phyloP scores from a whole-genome alignment of 2,888 invertebrate genomes.

The Lymantria dispar region DNA sequence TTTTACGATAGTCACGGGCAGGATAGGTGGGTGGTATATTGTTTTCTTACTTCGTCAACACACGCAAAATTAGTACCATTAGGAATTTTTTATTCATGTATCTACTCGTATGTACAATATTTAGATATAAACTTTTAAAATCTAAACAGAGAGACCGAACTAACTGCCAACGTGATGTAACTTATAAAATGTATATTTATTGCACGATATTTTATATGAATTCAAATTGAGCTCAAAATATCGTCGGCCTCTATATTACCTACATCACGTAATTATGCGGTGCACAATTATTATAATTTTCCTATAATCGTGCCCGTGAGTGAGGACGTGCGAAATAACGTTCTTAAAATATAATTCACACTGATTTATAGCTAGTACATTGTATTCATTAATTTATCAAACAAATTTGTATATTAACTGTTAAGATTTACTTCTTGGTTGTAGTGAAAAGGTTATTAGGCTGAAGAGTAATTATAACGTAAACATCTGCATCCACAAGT shows the following conservation, averaged over 20 bases:
- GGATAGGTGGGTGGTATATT: too few relatives aligned
- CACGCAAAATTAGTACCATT: too few relatives aligned
- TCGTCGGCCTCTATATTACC: slow-evolving; percentile 65
- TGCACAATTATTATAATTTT: slow-evolving; percentile 81
- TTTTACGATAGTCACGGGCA: too few relatives aligned
- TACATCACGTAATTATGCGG: slow-evolving; percentile 72
- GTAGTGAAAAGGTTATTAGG: slow-evolving; percentile 71
- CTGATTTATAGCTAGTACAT: slow-evolving; percentile 66
- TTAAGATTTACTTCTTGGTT: slow-evolving; percentile 29
- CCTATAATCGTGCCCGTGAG: slow-evolving; percentile 75
- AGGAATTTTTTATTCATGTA: too few relatives aligned
- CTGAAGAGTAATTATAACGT: slow-evolving; percentile 65
- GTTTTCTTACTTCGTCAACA: too few relatives aligned
- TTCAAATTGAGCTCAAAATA: slow-evolving; percentile 74
- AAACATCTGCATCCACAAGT: slow-evolving; percentile 73
- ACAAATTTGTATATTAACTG: slow-evolving; percentile 34
- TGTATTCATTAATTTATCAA: slow-evolving; percentile 54
- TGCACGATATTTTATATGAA: slow-evolving; percentile 79
- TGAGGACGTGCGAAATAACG: slow-evolving; percentile 79
- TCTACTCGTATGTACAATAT: too few relatives aligned
- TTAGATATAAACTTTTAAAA: slow-evolving; percentile 61
- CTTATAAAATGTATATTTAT: slow-evolving; percentile 81
- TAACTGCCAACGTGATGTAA: slow-evolving; percentile 58
- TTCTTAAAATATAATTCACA: slow-evolving; percentile 63
- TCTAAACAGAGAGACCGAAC: slow-evolving; percentile 73